Base-by-base conservation (phyloP, 2,797 vertebrate genomes). In the Catostomus latipinnis region DNA sequence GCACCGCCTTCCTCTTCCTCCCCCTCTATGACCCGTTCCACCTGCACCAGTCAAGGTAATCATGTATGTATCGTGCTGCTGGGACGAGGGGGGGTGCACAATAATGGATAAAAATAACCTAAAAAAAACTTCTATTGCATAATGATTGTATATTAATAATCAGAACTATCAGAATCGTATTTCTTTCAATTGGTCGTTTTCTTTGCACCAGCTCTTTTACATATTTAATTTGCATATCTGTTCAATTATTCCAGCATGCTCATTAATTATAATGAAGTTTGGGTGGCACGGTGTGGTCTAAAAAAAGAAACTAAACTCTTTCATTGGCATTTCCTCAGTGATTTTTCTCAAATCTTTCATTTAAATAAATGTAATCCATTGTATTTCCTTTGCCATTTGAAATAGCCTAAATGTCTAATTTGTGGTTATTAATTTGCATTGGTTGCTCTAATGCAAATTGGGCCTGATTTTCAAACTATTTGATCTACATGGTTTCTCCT, bases 11-110 rank as follows among this genome's bases (percentile, higher is more conserved):
- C 92, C 93, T 91, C 92, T 92, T 92, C 93, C 88, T 90, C 89
- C 86, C 93, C 91, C 87, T 92, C 95, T 88, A 87, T 93, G 92
- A 90, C 91, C 89, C 89, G 88, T 88, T 86, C 94, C 91, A 90
- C 94, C 94, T 93, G 92, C 95, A 93, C 96, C 95, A 97, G 95
- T 94, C 96, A 98, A 99, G 98, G 98, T 99, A 99, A 98, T 94
- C 93, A 93, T 93, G 93, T 95, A 91, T 95, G 94, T 95, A 93
- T 95, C 94, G 88, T 92, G 91, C 93, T 94, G 91, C 92, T 90
- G 86, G 88, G 87, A 87, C 84, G 88, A 92, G 90, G 89, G 84
- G 73, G 77, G 53, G 34, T 3, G 4, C 2, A 34, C 34, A 34
- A 34, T 34, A 34, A 34, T 34, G 34, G 34, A 34, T 34, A 34